Evolutionary conservation across 2,113 vertebrate genomes (phyloP).

Genomic region (Miniopterus natalensis): DNA sequence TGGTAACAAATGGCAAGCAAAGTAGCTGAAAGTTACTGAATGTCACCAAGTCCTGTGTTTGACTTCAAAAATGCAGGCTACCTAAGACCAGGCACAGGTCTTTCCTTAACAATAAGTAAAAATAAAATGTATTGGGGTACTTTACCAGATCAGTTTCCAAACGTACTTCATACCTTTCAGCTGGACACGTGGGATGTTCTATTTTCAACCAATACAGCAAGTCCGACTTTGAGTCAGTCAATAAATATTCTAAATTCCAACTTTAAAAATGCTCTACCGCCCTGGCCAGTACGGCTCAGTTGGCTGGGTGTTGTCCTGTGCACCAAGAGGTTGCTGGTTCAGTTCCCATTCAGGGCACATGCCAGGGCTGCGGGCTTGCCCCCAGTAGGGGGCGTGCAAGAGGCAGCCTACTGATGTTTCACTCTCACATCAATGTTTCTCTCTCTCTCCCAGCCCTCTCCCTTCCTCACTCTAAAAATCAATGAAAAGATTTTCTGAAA

Average conservation of each 20-base stretch:
- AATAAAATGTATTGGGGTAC: background rate
- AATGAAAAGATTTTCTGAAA: background rate
- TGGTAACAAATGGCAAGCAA: background rate
- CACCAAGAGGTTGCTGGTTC: background rate
- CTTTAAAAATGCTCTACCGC: background rate
- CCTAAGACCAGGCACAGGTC: background rate
- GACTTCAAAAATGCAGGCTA: background rate
- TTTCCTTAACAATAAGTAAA: background rate
- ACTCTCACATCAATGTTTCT: background rate
- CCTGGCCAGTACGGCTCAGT: background rate
- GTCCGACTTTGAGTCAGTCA: background rate
- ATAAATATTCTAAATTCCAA: constrained; percentile 3
- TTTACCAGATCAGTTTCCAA: background rate
- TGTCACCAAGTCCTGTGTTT: background rate
- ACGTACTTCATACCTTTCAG: background rate
- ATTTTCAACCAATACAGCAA: constrained; percentile 1
- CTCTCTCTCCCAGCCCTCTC: background rate
- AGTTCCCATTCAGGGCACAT: background rate
- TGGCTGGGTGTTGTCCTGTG: too few species aligned
- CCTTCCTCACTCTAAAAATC: background rate
- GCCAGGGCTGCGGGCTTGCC: background rate
- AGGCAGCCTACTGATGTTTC: background rate
- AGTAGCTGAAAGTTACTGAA: background rate
- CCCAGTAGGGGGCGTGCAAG: background rate
- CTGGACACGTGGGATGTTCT: background rate